phyloP scores from a whole-genome alignment of 2,888 invertebrate species.

The Corythucha ciliata region DNA sequence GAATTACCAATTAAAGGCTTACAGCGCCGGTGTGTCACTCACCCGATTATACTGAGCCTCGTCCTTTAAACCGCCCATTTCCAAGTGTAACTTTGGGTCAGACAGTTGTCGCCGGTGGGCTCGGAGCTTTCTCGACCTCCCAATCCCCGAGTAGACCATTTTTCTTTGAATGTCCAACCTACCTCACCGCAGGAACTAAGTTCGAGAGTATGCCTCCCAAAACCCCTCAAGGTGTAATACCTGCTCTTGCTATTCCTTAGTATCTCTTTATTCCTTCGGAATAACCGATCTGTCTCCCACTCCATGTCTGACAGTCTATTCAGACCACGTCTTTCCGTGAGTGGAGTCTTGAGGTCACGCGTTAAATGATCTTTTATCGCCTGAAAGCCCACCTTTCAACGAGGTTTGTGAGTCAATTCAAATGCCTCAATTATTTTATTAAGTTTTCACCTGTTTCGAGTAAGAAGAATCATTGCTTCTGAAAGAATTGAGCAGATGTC shows the following conservation, averaged over 20 bases:
- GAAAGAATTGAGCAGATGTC: slow-evolving; percentile 40
- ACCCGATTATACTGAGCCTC: slow-evolving; percentile 39
- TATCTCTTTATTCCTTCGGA: slow-evolving; percentile 31
- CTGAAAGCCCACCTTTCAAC: slow-evolving; percentile 27
- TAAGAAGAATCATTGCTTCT: slow-evolving; percentile 30
- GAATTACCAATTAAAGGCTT: background rate
- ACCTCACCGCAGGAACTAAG: slow-evolving; percentile 4
- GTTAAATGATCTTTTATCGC: slow-evolving; percentile 31
- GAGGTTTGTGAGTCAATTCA: no score
- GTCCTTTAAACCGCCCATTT: slow-evolving; percentile 46
- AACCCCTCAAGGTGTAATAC: no score
- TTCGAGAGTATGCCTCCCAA: no score
- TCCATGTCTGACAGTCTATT: slow-evolving; percentile 30
- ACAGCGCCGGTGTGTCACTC: slow-evolving; percentile 24
- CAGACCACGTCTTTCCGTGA: slow-evolving; percentile 31
- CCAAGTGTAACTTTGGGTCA: slow-evolving; percentile 47
- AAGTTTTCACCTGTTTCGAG: slow-evolving; percentile 29
- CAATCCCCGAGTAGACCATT: slow-evolving; percentile 37
- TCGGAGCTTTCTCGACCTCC: slow-evolving; percentile 39
- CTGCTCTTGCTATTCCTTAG: slow-evolving; percentile 33
- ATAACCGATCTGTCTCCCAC: slow-evolving; percentile 30
- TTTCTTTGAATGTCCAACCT: slow-evolving; percentile 38
- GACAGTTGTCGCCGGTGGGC: slow-evolving; percentile 47
- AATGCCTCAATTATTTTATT: no score
- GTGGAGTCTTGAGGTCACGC: slow-evolving; percentile 31